A percentile compares a stretch with the other conserved stretches of the same genome.
These are phyloP conservation scores for Zaprionus ghesquierei DNA, from an alignment of 1,140 invertebrate species.

Conservation along the genomic window DNA sequence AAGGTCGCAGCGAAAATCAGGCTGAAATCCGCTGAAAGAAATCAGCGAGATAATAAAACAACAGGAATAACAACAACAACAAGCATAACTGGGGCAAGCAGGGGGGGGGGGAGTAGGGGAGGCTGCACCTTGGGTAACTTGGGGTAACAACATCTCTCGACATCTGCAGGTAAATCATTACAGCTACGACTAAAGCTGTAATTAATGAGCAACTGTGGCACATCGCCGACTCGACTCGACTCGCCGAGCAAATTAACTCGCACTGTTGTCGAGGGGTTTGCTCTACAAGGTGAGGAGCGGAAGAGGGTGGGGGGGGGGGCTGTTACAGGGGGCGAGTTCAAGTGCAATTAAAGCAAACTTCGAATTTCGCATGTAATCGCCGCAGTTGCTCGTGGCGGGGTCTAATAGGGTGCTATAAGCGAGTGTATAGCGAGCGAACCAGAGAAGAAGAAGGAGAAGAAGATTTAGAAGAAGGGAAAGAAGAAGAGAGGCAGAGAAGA, in stretches of 20 bases:
- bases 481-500: background rate
- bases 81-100: background rate
- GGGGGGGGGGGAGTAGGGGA: background rate
- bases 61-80: slow-evolving; percentile 17
- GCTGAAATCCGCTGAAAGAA: slow-evolving; percentile 46
- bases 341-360: slow-evolving; percentile 67
- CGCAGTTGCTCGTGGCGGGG: background rate
- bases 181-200: slow-evolving; percentile 61
- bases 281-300: background rate
- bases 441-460: background rate
- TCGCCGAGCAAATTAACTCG: slow-evolving; percentile 71
- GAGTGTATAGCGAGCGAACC: background rate
- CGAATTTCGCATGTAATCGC: slow-evolving; percentile 64
- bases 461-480: no score
- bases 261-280: slow-evolving; percentile 38
- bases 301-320: background rate
- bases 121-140: background rate
- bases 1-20: slow-evolving; percentile 20
- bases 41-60: slow-evolving; percentile 29
- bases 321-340: slow-evolving; percentile 30
- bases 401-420: background rate
- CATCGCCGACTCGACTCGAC: slow-evolving; percentile 58
- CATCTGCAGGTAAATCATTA: slow-evolving; percentile 71
- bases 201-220: slow-evolving; percentile 72
- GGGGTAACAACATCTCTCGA: slow-evolving; percentile 21